These are phyloP conservation scores for Pinna nobilis DNA, from an alignment of 1,140 invertebrate genomes.

Conservation along the genomic window DNA sequence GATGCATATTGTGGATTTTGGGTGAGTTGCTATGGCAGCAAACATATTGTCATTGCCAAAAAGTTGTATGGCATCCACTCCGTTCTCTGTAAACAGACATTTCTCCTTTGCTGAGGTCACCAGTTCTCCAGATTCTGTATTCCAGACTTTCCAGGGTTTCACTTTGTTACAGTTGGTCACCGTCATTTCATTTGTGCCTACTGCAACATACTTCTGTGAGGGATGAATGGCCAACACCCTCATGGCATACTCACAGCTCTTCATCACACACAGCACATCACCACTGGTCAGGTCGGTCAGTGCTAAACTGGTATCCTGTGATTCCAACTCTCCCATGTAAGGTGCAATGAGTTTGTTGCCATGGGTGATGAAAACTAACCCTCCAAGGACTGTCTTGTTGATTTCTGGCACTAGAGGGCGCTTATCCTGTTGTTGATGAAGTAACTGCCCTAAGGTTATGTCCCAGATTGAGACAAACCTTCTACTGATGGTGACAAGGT, in stretches of 20 bases:
- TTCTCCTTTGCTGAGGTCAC: background rate
- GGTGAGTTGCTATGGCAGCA: background rate
- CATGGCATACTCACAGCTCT: conserved; percentile 23
- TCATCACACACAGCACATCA: conserved; percentile 17
- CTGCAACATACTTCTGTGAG: conserved; percentile 35
- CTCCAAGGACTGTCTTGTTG: background rate
- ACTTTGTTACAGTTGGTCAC: background rate
- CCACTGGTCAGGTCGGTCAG: conserved; percentile 33
- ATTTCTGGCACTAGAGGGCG: background rate
- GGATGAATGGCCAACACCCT: conserved; percentile 37
- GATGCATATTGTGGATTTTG: background rate
- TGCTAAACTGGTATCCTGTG: background rate
- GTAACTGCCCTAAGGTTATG: conserved; percentile 10
- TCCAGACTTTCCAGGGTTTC: background rate
- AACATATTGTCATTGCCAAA: conserved; percentile 33
- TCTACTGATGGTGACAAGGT: too few species aligned
- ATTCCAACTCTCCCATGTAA: too few species aligned
- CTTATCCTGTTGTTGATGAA: background rate
- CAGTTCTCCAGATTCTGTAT: background rate
- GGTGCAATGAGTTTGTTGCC: conserved; percentile 12
- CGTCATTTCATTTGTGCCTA: conserved; percentile 7
- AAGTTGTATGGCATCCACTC: conserved; percentile 1
- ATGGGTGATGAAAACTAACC: conserved; percentile 2
- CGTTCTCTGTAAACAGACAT: background rate
- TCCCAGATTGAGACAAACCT: background rate